Evolutionary conservation across 2,113 vertebrate species (phyloP), one percentile per base, ranked within the genome.

Genomic region (Oncorhynchus nerka): DNA sequence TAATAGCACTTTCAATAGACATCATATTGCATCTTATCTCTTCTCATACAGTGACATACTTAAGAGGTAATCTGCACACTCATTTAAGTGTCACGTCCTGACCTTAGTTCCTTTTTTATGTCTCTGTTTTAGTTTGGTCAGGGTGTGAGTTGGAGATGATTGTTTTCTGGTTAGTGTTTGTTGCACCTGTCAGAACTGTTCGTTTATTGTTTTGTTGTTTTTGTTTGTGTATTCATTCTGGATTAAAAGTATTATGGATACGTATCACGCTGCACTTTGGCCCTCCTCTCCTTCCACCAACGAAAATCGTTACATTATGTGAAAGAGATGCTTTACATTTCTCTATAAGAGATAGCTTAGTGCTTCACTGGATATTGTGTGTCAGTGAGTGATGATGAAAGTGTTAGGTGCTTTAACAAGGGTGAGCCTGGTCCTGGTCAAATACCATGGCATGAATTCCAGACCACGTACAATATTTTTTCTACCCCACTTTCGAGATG

Each of bases 401-500:
- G n/a, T 45, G 32, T 20, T 30, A 32, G 28, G 26, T 67, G 65
- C 65, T 32, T 3, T 16, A 4, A 30, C 65, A 67, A 67, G 26
- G 28, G 15, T 67, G 65, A 16, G 65, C 12, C 13, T 30, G 65
- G 5, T 32, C 39, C 39, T 67, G n/a, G n/a, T 13, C 65, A 67
- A 30, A 67, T 30, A 67, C 65, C 26, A 11, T 11, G 61, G 1
- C 9, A 45, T 45, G 39, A 45, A 65, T 13, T 65, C 22, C 28
- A 67, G 24, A 67, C 55, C 28, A 32, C 22, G 65, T 11, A 45
- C 59, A 48, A 1, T 15, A 74, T 32, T 48, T 71, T 45, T 45
- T 45, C 65, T 75, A 59, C 34, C 73, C 71, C 66, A 81, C 68
- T 72, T 81, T 55, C 59, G 48, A 78, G 75, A 68, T n/a, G 74